These are phyloP conservation scores for Cepaea hortensis DNA, from an alignment of 2,888 invertebrate species.

Conservation along the genomic window DNA sequence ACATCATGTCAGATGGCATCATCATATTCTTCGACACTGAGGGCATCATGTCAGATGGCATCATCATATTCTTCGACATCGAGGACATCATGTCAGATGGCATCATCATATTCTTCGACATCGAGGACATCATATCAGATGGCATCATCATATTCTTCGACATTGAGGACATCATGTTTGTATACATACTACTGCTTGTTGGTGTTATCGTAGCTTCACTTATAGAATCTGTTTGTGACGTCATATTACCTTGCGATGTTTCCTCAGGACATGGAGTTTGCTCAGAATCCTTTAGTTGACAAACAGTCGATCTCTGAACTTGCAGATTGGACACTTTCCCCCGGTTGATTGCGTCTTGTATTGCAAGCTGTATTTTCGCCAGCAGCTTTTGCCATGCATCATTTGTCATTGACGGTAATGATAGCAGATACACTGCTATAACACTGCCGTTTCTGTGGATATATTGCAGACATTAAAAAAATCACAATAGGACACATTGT, in stretches of 20 bases:
- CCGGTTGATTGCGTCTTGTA: not conserved
- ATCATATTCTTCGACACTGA: no score
- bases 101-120: not conserved
- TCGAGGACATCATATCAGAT: not conserved
- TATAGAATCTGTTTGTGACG: not conserved
- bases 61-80: no score
- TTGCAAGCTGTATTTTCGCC: not conserved
- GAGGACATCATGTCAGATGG: no score
- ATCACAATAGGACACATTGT: no score
- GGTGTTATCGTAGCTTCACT: no score
- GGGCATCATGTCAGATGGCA: no score
- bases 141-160: not conserved
- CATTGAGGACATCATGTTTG: not conserved
- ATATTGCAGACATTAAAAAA: not conserved
- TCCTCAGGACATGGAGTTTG: not conserved
- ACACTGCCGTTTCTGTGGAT: constrained; percentile 1
- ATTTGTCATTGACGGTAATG: not conserved
- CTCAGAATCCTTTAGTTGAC: not conserved
- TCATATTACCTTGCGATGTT: not conserved
- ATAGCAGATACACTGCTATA: not conserved
- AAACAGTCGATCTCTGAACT: not conserved
- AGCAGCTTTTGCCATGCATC: not conserved
- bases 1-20: no score
- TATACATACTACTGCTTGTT: no score
- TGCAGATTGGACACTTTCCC: not conserved